phyloP scores from a whole-genome alignment of 2,113 vertebrate species.

The Stercorarius parasiticus region DNA sequence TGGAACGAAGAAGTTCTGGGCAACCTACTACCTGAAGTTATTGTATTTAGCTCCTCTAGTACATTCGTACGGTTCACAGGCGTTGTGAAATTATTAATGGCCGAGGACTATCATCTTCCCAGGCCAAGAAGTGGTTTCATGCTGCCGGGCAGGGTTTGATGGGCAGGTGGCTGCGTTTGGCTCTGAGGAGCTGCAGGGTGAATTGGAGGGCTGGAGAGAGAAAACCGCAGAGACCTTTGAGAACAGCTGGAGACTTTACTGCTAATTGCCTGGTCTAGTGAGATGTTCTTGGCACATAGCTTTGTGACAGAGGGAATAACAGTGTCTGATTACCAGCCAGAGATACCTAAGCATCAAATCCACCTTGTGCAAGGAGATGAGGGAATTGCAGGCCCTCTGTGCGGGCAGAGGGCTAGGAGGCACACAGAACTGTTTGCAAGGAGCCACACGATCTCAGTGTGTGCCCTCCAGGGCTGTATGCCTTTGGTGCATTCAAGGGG shows the following conservation, averaged over 20 bases:
- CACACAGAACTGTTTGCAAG: background rate
- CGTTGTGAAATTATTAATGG: background rate
- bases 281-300: background rate
- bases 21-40: background rate
- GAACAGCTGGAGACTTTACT: background rate
- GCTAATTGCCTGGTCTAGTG: background rate
- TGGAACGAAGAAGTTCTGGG: background rate
- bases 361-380: background rate
- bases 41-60: background rate
- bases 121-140: background rate
- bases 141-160: background rate
- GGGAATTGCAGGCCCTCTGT: background rate
- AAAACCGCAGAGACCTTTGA: background rate
- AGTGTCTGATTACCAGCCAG: background rate
- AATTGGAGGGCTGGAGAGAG: background rate
- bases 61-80: background rate
- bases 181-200: background rate
- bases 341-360: background rate
- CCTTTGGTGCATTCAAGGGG: background rate
- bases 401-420: background rate
- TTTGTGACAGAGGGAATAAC: background rate
- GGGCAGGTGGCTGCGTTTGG: background rate
- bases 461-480: background rate
- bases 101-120: background rate
- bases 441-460: background rate